Evolutionary conservation across 2,888 invertebrate genomes (phyloP).

Genomic region (Agrypnus murinus): DNA sequence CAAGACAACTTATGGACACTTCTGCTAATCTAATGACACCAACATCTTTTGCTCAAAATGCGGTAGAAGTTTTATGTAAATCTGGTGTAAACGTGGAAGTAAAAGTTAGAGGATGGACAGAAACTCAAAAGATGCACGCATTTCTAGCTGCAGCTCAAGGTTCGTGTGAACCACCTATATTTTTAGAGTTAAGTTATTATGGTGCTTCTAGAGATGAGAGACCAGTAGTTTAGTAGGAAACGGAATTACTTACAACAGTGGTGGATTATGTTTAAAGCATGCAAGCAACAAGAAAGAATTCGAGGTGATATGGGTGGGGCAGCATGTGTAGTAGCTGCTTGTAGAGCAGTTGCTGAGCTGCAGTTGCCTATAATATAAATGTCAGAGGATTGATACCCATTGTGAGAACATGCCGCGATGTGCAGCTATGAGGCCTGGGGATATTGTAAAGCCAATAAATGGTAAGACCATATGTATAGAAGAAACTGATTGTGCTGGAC

Average conservation of each 20-base stretch:
- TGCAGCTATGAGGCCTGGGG: conserved; percentile 85
- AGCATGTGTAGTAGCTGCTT: conserved; percentile 83
- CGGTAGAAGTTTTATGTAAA: conserved; percentile 74
- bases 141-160: conserved; percentile 86
- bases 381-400: conserved; percentile 84
- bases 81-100: conserved; percentile 78
- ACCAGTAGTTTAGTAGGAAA: conserved; percentile 83
- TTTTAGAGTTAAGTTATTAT: conserved; percentile 85
- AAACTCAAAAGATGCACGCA: conserved; percentile 85
- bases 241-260: conserved; percentile 76
- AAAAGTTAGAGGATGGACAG: conserved; percentile 84
- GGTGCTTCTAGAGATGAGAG: conserved; percentile 76
- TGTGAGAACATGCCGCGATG: conserved; percentile 89
- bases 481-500: conserved; percentile 86
- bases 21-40: conserved; percentile 89
- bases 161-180: conserved; percentile 85
- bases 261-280: conserved; percentile 83
- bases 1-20: conserved; percentile 84
- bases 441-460: conserved; percentile 83
- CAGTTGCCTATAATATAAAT: conserved; percentile 83
- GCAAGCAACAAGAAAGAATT: conserved; percentile 80
- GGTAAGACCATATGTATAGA: conserved; percentile 85
- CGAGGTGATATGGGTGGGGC: conserved; percentile 91
- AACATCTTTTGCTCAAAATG: conserved; percentile 83
- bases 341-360: conserved; percentile 81